Evolutionary conservation across 2,113 vertebrate species (phyloP).

Genomic region (Aptenodytes forsteri): DNA sequence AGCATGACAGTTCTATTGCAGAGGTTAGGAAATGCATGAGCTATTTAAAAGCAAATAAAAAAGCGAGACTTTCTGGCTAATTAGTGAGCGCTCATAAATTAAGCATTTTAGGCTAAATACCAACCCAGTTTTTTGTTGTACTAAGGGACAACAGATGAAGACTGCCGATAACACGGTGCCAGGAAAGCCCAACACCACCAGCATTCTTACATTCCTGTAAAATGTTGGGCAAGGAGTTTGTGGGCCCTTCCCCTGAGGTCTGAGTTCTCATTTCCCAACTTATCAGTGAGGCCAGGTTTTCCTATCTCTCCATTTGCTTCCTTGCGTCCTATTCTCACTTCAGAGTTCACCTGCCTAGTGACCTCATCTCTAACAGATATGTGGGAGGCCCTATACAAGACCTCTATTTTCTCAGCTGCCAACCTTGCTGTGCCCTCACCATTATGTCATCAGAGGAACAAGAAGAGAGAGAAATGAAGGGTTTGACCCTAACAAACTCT

Average conservation of each 20-base stretch:
- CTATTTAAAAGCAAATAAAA: constrained; percentile 23
- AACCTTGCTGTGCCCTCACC: neutral
- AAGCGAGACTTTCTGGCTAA: constrained; percentile 16
- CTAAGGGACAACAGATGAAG: neutral
- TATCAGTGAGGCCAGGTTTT: neutral
- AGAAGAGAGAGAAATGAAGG: neutral
- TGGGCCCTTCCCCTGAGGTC: neutral
- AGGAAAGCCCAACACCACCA: neutral
- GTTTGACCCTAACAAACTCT: neutral
- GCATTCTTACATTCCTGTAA: neutral
- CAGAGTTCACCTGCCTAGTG: neutral
- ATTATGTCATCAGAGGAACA: neutral
- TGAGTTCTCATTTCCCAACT: neutral
- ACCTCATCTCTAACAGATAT: neutral
- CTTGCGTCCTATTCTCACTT: neutral
- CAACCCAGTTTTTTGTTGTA: neutral
- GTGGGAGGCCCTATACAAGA: neutral
- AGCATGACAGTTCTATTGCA: neutral
- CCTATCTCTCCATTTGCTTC: neutral
- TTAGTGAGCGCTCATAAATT: neutral
- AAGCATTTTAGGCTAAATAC: neutral
- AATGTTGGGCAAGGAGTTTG: neutral
- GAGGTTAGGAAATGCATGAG: neutral
- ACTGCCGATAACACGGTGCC: neutral
- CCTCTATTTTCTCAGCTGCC: neutral